Evolutionary conservation across 2,888 invertebrate genomes (phyloP), one percentile per base, ranked within the genome.

Genomic region (Phyllotreta cruciferae): DNA sequence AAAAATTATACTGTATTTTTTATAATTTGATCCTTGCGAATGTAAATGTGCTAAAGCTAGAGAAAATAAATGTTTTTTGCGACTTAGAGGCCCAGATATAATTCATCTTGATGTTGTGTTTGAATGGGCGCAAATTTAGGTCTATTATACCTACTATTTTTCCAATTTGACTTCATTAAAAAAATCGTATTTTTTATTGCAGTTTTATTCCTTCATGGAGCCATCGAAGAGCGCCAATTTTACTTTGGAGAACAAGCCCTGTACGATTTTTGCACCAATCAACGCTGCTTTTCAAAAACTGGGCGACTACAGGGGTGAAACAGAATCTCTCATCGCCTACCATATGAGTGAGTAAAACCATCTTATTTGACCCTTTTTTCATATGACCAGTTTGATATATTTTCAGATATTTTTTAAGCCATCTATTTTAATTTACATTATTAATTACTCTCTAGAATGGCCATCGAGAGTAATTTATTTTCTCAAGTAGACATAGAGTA

Each of bases 211-310:
- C 55, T 82, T 92, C 66, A 78, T 94, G 79, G 90, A 90, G 74
- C 85, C 87, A 66, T 91, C 90, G 80, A 84, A 85, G 60, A 83
- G 90, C 54, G 92, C 92, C 42, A 92, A 90, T 77, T 85, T 86
- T 49, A 89, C 90, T 11, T 82, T 94, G 50, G 84, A 88, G 74
- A 86, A 87, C 78, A 87, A 92, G 68, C 87, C 90, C 77, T 88
- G 91, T 77, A 94, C 94, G n/a, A 83, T 95, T 63, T 95, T 95
- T 77, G 94, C 93, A 58, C 94, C 94, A 7, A 93, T 91, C 68
- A 94, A 95, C 82, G 86, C 88, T 70, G 94, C 94, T 63, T 93
- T 94, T 83, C 91, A 92, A 82, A 86, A 87, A 66, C 88, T 87
- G 80, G 85, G 83, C 66, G 53, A 62, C 1, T 39, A 64, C 36